These are phyloP conservation scores for Callipepla squamata DNA, from an alignment of 2,113 vertebrate species.

Conservation along the genomic window DNA sequence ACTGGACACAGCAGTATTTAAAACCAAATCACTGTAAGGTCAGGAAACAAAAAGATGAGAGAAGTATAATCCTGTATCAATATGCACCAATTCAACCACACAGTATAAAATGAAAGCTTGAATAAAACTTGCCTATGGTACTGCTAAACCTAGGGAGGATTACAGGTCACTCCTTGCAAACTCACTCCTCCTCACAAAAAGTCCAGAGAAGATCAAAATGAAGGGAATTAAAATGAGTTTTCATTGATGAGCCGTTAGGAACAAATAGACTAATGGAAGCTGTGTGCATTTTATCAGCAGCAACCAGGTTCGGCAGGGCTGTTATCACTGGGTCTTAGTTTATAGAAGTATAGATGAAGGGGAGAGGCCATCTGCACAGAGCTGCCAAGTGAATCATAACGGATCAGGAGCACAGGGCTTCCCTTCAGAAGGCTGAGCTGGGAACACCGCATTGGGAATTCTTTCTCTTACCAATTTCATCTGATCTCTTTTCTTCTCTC, in stretches of 20 bases:
- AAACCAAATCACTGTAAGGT: background rate
- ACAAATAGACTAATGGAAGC: slow-evolving; percentile 35
- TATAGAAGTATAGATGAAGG: background rate
- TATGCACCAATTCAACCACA: background rate
- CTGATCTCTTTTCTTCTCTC: slow-evolving; percentile 20
- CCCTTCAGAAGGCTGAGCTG: slow-evolving; percentile 11
- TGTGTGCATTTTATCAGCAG: background rate
- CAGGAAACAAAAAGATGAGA: background rate
- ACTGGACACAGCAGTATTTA: background rate
- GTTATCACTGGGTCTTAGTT: background rate
- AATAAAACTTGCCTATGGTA: background rate
- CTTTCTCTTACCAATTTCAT: slow-evolving; percentile 25
- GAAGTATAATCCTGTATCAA: background rate
- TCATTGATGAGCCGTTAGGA: slow-evolving; percentile 21
- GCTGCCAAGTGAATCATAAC: background rate
- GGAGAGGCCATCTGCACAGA: background rate
- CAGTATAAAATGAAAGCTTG: background rate
- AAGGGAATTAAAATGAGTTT: slow-evolving; percentile 29
- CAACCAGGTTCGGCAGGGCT: background rate
- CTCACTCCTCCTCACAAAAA: background rate
- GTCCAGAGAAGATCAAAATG: background rate
- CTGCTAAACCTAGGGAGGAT: background rate
- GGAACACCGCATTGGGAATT: background rate
- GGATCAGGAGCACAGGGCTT: background rate
- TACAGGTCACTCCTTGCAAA: background rate